Base-by-base conservation (phyloP, 2,888 invertebrate species). In the Cepaea hortensis region DNA sequence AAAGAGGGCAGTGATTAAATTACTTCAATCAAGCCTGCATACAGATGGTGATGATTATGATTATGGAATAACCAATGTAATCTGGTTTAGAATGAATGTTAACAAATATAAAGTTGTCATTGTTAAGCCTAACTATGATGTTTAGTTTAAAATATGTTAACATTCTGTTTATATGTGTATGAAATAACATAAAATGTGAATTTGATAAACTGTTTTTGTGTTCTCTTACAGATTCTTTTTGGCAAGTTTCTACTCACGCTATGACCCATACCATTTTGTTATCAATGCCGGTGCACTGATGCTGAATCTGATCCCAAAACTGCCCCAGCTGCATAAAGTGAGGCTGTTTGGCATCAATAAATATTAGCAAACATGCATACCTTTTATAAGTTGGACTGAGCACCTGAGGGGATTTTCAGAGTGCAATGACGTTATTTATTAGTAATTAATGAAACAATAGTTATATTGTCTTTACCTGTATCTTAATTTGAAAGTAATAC, bases 241-340 rank as follows among this genome's bases (percentile, higher is more conserved):
- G 89, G 94, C 94, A 82, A 94, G 94, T 90, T 94, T 94, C 92
- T 94, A 94, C 91, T 93, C 94, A 87, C 93, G 93, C 88, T 94
- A 94, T 88, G 94, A 94, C 87, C 90, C 90, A 55, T 90, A 90
- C 80, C 94, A 94, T 89, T 94, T 94, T 90, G 81, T 91, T 11
- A 89, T 94, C 85, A 94, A 94, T 88, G 92, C 92, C 23, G 84
- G 90, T 9, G 93, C 93, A 20, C 90, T 94, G 65, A 91, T 92
- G 0, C 88, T 93, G 23, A 93, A 92, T 85, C 90, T 95, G 6
- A 90, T 93, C 81, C 93, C 93, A 61, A 93, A 94, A 87, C 87
- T 95, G 35, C 94, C 95, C 3, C 93, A 93, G 90, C 90, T 94
- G 48, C 93, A 94, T 88, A 94, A 94, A 50, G 94, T 94, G 6